A percentile compares a stretch with the other conserved stretches of the same genome.
phyloP scores from a whole-genome alignment of 2,888 invertebrate genomes.

The Sclerodermus sp. region DNA sequence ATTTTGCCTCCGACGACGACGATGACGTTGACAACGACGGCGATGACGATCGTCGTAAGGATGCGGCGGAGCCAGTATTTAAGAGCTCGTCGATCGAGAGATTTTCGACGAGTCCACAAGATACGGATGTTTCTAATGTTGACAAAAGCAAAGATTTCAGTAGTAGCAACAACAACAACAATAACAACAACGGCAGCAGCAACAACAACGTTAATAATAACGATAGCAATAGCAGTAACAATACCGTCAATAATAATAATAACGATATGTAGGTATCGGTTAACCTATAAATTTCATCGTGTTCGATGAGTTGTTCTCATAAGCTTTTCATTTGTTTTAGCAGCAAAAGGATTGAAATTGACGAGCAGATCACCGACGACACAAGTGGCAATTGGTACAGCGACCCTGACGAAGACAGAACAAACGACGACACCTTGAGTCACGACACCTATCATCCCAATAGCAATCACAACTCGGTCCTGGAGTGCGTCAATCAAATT shows the following conservation, averaged over 20 bases:
- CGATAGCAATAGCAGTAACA: slow-evolving; percentile 13
- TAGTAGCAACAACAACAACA: slow-evolving; percentile 21
- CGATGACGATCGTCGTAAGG: too few species aligned
- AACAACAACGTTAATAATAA: slow-evolving; percentile 14
- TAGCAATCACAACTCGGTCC: slow-evolving; percentile 79
- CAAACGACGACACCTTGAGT: slow-evolving; percentile 60
- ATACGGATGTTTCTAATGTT: slow-evolving; percentile 20
- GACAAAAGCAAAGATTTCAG: slow-evolving; percentile 21
- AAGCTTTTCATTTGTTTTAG: neutral
- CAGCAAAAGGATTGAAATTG: slow-evolving; percentile 37
- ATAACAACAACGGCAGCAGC: too few species aligned
- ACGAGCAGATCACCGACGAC: slow-evolving; percentile 53
- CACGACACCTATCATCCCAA: slow-evolving; percentile 57
- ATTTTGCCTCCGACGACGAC: slow-evolving; percentile 49
- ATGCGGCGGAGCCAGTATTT: slow-evolving; percentile 49
- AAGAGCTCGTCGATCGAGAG: slow-evolving; percentile 43
- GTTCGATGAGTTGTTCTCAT: neutral
- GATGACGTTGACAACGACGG: too few species aligned
- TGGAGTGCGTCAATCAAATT: slow-evolving; percentile 86
- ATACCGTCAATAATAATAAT: neutral
- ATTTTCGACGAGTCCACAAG: slow-evolving; percentile 36
- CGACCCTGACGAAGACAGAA: slow-evolving; percentile 74
- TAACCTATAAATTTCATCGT: too few species aligned
- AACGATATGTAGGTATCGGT: neutral
- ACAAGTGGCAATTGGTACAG: slow-evolving; percentile 80